These are phyloP conservation scores for Phalangium opilio DNA, from an alignment of 2,888 invertebrate genomes.

Conservation along the genomic window DNA sequence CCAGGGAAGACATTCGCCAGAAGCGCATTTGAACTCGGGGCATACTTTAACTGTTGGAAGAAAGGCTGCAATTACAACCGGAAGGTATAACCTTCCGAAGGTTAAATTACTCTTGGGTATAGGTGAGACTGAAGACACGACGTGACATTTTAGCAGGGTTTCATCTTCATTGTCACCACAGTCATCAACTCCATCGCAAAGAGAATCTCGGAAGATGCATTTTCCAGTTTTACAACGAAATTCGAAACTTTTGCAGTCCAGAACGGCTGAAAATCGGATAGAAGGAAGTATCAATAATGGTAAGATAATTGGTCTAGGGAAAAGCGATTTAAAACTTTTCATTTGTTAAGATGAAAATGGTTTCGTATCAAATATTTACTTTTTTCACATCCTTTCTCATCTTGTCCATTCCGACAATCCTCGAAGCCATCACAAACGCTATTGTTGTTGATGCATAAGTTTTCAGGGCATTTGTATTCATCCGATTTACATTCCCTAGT, in stretches of 20 bases:
- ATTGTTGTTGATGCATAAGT: constrained; percentile 30
- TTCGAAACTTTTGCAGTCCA: neutral
- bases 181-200: constrained; percentile 71
- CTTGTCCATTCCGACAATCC: neutral
- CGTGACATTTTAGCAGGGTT: constrained; percentile 37
- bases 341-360: too few relatives aligned
- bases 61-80: too few relatives aligned
- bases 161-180: constrained; percentile 75
- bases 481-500: constrained; percentile 56
- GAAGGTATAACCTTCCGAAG: too few relatives aligned
- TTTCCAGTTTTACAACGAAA: neutral
- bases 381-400: neutral
- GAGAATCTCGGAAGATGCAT: constrained; percentile 21
- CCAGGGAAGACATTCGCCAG: constrained; percentile 60
- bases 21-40: neutral
- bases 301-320: too few relatives aligned
- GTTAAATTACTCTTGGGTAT: too few relatives aligned
- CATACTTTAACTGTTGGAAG: neutral
- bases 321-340: too few relatives aligned
- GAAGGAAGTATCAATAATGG: neutral
- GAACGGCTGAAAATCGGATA: neutral
- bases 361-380: neutral
- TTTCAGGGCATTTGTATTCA: constrained; percentile 67
- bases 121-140: too few relatives aligned
- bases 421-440: neutral